These are phyloP conservation scores for Megaceryle maxima DNA, from an alignment of 2,113 vertebrate species.

Conservation along the genomic window DNA sequence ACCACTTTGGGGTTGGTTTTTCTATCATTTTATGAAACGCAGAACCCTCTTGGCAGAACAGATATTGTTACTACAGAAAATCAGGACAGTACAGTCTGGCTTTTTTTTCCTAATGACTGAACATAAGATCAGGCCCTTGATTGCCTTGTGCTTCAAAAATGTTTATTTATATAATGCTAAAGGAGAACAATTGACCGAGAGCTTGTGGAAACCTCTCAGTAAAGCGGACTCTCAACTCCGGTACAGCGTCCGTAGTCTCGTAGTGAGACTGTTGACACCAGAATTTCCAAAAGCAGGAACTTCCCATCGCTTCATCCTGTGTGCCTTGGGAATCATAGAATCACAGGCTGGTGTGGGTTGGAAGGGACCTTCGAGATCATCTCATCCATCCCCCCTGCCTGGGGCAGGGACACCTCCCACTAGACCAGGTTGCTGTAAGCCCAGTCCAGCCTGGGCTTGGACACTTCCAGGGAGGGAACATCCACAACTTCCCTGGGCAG, in stretches of 20 bases:
- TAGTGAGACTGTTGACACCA: fast-evolving
- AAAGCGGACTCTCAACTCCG: not conserved
- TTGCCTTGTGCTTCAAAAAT: not conserved
- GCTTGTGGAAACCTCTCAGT: not conserved
- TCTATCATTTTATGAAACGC: not conserved
- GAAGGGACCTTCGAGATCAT: no score
- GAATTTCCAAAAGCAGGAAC: no score
- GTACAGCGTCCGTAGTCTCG: fast-evolving
- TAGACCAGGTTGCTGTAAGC: no score
- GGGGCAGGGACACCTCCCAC: no score
- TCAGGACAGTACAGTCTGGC: no score
- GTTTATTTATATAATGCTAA: not conserved
- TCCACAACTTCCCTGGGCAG: no score
- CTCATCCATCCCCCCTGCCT: no score
- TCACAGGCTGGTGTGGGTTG: no score
- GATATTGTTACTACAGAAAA: not conserved
- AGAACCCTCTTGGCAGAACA: not conserved
- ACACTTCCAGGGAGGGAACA: no score
- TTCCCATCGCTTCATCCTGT: not conserved
- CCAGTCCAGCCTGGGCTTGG: no score
- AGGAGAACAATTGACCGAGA: not conserved
- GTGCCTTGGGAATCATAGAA: not conserved
- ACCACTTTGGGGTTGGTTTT: not conserved
- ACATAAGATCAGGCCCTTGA: not conserved
- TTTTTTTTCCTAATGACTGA: not conserved